Evolutionary conservation across 1,140 invertebrate genomes (phyloP).

Genomic region (Drosophila nebulosa): DNA sequence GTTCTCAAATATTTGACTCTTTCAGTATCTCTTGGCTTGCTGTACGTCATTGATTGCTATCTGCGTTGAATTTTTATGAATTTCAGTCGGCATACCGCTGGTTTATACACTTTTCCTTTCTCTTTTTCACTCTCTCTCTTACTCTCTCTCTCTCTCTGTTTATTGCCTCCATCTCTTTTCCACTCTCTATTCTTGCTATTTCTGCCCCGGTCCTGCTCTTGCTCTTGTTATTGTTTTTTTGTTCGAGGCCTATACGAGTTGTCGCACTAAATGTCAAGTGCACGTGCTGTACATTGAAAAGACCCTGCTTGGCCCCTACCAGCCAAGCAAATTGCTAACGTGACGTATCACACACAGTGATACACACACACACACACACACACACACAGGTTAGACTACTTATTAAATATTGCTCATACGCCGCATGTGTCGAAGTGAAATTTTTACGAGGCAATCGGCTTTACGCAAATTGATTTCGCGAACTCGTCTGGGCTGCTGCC

Average conservation of each 20-base stretch:
- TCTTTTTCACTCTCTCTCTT: not conserved
- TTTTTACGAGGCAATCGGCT: constrained; percentile 47
- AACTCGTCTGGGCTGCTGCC: constrained; percentile 16
- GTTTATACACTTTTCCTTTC: not conserved
- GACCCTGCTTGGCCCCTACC: constrained; percentile 30
- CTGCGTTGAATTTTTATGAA: constrained; percentile 68
- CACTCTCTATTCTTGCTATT: constrained; percentile 9
- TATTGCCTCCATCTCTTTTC: not conserved
- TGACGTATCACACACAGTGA: constrained; percentile 64
- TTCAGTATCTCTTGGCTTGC: not conserved
- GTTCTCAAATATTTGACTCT: not conserved
- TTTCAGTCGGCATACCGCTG: constrained; percentile 14
- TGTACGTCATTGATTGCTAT: constrained; percentile 59
- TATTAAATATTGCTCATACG: constrained; percentile 74
- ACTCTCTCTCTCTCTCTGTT: not conserved
- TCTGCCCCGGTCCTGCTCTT: not conserved
- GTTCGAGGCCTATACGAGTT: constrained; percentile 16
- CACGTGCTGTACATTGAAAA: constrained; percentile 54
- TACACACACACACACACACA: constrained; percentile 39
- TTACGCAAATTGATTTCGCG: constrained; percentile 58
- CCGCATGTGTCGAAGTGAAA: constrained; percentile 48
- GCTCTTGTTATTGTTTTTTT: constrained; percentile 40
- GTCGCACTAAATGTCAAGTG: constrained; percentile 74
- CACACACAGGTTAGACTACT: constrained; percentile 32
- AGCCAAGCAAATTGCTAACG: constrained; percentile 44